A percentile compares a stretch with the other conserved stretches of the same genome.
Conservation (phyloP, 2,797 vertebrate species). For the Poeciliopsis infans region DNA sequence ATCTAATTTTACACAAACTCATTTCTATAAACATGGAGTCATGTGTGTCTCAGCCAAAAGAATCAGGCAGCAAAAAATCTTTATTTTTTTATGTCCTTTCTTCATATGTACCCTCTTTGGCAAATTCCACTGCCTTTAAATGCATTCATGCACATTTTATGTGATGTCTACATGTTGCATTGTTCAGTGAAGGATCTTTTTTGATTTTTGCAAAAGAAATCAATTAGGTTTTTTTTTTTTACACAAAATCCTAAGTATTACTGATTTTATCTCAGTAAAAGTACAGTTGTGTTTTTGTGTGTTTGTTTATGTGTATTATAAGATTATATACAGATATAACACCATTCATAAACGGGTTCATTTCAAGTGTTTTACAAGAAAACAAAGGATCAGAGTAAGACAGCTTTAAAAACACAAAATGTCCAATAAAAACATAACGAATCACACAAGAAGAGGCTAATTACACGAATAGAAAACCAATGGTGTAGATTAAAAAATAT, state of each 20-base stretch:
- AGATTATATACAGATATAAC: neutral
- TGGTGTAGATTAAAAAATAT: neutral
- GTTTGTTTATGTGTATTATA: too few species aligned
- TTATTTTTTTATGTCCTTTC: neutral
- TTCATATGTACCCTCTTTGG: neutral
- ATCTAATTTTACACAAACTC: neutral
- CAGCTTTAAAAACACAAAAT: neutral
- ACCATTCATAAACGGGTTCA: neutral
- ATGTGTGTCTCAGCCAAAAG: neutral
- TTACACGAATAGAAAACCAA: neutral
- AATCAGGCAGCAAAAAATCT: neutral
- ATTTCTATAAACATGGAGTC: neutral
- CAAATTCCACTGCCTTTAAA: neutral
- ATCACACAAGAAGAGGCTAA: neutral
- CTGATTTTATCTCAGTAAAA: neutral
- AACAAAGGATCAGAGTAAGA: neutral
- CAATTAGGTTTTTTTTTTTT: neutral
- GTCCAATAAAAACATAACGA: neutral
- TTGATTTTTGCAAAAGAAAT: neutral
- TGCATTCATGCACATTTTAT: neutral
- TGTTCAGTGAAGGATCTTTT: neutral
- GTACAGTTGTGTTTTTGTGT: neutral
- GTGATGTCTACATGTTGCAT: neutral
- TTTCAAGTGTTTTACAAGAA: neutral
- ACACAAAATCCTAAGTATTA: neutral